phyloP scores from a whole-genome alignment of 1,140 invertebrate species.

The Solen grandis region DNA sequence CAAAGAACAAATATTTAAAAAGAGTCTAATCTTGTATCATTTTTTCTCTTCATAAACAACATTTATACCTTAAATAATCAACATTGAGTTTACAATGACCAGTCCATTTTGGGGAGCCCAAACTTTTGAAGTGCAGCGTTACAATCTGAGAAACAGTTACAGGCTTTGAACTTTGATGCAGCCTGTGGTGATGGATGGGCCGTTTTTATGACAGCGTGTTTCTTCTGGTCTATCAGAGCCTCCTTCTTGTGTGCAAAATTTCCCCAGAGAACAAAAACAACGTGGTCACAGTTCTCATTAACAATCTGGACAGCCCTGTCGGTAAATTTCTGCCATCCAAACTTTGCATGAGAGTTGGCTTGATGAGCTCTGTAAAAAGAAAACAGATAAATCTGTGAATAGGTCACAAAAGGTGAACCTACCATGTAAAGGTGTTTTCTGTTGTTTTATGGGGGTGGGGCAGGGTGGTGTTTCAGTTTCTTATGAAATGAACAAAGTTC shows the following conservation, averaged over 20 bases:
- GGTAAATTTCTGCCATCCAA: conserved; percentile 85
- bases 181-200: conserved; percentile 87
- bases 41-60: too few species aligned
- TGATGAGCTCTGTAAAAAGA: conserved; percentile 77
- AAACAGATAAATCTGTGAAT: too few species aligned
- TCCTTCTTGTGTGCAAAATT: conserved; percentile 86
- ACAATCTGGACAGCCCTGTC: conserved; percentile 84
- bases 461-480: too few species aligned
- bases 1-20: too few species aligned
- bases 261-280: conserved; percentile 87
- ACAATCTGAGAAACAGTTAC: conserved; percentile 85
- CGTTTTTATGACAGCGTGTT: conserved; percentile 83
- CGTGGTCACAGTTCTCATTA: conserved; percentile 73
- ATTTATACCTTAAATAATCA: too few species aligned
- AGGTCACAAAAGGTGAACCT: too few species aligned
- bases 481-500: too few species aligned
- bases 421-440: too few species aligned
- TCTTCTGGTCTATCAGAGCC: conserved; percentile 82
- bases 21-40: too few species aligned
- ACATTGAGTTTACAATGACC: too few species aligned
- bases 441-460: too few species aligned
- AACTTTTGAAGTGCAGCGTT: conserved; percentile 82
- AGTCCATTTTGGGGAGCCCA: conserved; percentile 83
- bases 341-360: conserved; percentile 85
- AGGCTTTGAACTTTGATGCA: conserved; percentile 84